Conservation (phyloP, 1,140 invertebrate species). For the Aphelenchoides fujianensis region DNA sequence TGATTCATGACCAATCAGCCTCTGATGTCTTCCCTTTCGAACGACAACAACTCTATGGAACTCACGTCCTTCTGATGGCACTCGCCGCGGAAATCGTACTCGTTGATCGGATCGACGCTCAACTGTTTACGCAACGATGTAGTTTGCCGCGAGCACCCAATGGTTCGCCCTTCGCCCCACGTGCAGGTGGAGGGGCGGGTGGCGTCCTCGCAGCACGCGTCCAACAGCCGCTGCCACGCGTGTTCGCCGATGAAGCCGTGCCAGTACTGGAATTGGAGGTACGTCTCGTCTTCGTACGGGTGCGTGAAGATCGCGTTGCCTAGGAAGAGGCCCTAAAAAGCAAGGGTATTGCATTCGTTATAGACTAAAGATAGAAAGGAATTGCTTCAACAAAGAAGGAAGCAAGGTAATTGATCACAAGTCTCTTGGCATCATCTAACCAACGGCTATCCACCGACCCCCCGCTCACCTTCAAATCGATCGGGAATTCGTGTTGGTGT, state of each 20-base stretch:
- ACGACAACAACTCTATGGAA: not conserved
- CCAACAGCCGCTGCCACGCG: not conserved
- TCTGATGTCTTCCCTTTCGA: too few species aligned
- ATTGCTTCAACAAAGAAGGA: too few species aligned
- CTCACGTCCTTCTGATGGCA: not conserved
- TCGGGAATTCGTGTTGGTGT: not conserved
- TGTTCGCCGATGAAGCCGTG: not conserved
- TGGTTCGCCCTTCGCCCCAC: not conserved
- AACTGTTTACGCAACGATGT: not conserved
- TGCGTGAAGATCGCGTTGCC: not conserved
- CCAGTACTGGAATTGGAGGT: not conserved
- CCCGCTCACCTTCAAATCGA: not conserved
- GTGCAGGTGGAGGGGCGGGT: not conserved
- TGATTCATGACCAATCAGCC: too few species aligned
- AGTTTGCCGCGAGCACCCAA: not conserved
- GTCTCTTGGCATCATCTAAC: too few species aligned
- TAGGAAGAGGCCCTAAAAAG: not conserved
- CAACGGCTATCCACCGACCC: too few species aligned
- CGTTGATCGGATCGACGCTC: not conserved
- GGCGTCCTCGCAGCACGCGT: not conserved
- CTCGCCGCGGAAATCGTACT: not conserved
- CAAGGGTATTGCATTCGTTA: not conserved
- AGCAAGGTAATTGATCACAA: too few species aligned
- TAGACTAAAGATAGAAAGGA: too few species aligned
- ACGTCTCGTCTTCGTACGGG: not conserved